A percentile compares a stretch with the other conserved stretches of the same genome.
phyloP scores from a whole-genome alignment of 2,888 invertebrate genomes.

The Cancer borealis region DNA sequence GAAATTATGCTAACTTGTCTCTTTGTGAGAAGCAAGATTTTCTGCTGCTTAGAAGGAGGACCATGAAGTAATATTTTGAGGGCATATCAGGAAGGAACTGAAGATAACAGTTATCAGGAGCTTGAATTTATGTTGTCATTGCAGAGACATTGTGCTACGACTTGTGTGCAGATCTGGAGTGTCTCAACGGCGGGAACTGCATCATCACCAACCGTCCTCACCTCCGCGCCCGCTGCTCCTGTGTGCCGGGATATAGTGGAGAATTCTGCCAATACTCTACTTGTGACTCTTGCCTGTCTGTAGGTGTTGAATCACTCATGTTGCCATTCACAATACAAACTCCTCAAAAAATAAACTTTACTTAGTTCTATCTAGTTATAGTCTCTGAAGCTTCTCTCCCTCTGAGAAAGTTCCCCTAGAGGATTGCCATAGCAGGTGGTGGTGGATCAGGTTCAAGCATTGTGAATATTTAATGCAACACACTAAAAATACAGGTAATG shows the following conservation, averaged over 20 bases:
- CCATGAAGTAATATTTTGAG: neutral
- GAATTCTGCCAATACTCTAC: conserved; percentile 47
- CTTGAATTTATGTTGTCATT: conserved; percentile 35
- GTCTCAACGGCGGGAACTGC: conserved; percentile 85
- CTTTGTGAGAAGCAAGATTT: neutral
- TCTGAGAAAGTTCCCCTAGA: too few relatives aligned
- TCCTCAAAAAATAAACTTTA: neutral
- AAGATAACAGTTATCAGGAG: too few relatives aligned
- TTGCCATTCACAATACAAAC: neutral
- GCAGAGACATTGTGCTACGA: conserved; percentile 78
- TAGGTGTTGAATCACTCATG: conserved; percentile 26
- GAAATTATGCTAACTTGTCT: neutral
- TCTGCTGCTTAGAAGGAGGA: neutral
- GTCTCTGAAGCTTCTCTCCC: neutral
- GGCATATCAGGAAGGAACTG: neutral
- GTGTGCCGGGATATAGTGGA: conserved; percentile 64
- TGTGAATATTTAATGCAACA: neutral
- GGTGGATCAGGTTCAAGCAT: neutral
- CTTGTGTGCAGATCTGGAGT: conserved; percentile 79
- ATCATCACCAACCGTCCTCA: conserved; percentile 78
- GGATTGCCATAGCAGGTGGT: too few relatives aligned
- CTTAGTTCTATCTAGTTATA: neutral
- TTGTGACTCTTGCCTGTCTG: conserved; percentile 61
- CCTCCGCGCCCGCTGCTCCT: conserved; percentile 42
- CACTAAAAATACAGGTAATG: neutral